Evolutionary conservation across 2,797 vertebrate genomes (phyloP).

Genomic region (Girardinus metallicus): DNA sequence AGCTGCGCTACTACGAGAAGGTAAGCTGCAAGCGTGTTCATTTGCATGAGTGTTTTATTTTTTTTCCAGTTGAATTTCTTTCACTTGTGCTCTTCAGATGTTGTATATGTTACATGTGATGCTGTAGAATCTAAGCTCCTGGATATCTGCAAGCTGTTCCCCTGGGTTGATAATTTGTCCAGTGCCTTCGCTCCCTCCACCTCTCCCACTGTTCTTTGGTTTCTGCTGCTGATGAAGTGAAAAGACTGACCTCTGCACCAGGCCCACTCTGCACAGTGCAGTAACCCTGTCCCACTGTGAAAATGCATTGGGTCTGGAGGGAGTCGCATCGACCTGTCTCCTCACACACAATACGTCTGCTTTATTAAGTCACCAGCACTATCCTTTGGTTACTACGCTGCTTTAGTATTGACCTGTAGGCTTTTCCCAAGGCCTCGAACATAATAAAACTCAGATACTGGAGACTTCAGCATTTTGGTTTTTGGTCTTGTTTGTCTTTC

Average conservation of each 20-base stretch:
- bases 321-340: constrained; percentile 77
- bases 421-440: constrained; percentile 68
- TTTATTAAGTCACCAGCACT: constrained; percentile 75
- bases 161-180: constrained; percentile 70
- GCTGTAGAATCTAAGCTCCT: constrained; percentile 17
- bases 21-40: constrained; percentile 72
- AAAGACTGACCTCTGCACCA: constrained; percentile 73
- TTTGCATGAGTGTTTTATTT: not conserved
- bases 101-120: constrained; percentile 12
- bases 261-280: constrained; percentile 62
- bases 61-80: not conserved
- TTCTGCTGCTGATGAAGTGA: constrained; percentile 72
- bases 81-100: constrained; percentile 13
- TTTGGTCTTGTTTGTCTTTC: constrained; percentile 65
- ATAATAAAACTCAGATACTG: constrained; percentile 68
- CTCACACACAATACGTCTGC: constrained; percentile 73
- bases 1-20: constrained; percentile 97
- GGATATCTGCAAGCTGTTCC: constrained; percentile 38
- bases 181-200: constrained; percentile 47
- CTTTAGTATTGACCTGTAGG: constrained; percentile 76
- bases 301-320: constrained; percentile 76
- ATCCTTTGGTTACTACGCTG: constrained; percentile 49
- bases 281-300: constrained; percentile 70
- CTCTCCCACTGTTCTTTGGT: constrained; percentile 75
- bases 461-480: constrained; percentile 66